A percentile compares a stretch with the other conserved stretches of the same genome.
phyloP scores from a whole-genome alignment of 2,113 vertebrate species.

The Protomyctophum bolini region DNA sequence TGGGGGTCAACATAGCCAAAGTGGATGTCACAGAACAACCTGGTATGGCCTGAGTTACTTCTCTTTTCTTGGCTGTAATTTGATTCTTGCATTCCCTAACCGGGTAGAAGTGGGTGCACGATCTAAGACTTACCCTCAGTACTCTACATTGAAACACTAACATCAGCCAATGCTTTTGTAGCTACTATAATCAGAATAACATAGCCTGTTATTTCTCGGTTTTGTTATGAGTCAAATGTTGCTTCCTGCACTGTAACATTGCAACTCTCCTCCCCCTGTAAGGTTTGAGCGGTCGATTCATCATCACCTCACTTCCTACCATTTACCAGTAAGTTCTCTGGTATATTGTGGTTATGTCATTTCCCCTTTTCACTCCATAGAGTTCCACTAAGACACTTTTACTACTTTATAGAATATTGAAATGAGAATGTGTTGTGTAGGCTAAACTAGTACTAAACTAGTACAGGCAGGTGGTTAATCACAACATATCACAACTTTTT shows the following conservation, averaged over 20 bases:
- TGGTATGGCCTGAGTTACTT: slow-evolving; percentile 71
- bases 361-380: too few relatives aligned
- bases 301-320: slow-evolving; percentile 96
- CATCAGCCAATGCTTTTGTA: background rate
- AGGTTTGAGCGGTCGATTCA: slow-evolving; percentile 94
- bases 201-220: background rate
- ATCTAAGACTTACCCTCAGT: background rate
- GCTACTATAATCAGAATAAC: background rate
- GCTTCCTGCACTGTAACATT: slow-evolving; percentile 24
- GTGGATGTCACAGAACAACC: slow-evolving; percentile 96
- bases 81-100: background rate
- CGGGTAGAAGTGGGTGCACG: background rate
- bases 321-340: slow-evolving; percentile 93
- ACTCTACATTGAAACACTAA: background rate
- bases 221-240: background rate
- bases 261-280: slow-evolving; percentile 37
- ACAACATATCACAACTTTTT: too few relatives aligned
- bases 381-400: too few relatives aligned
- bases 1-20: slow-evolving; percentile 92
- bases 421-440: too few relatives aligned
- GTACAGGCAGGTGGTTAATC: too few relatives aligned
- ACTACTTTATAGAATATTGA: too few relatives aligned
- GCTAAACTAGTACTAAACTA: too few relatives aligned
- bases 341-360: slow-evolving; percentile 13
- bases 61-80: background rate